Evolutionary conservation across 92 coral and sea anemone species (phyloP).

Genomic region (Parazoanthus swiftii): DNA sequence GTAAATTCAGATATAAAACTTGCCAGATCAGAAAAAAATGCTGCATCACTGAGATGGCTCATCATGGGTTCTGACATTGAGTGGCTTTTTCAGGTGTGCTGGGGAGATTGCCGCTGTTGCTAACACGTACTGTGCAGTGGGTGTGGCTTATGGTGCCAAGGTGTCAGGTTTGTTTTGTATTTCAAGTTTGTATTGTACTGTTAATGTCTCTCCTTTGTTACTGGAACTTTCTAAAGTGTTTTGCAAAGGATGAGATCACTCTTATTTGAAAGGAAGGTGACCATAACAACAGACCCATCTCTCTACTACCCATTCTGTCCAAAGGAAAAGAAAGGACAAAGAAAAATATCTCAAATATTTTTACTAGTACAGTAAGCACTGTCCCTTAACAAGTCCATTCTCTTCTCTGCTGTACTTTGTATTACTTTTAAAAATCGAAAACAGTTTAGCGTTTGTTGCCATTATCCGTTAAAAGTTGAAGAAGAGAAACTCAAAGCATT

Average conservation of each 20-base stretch:
- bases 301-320: background rate
- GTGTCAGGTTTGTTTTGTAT: constrained; percentile 73
- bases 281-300: background rate
- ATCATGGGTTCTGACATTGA: background rate
- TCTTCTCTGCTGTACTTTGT: background rate
- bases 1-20: too few species aligned
- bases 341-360: too few species aligned
- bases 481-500: background rate
- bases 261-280: too few species aligned
- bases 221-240: too few species aligned
- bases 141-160: constrained; percentile 97
- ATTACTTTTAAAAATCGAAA: background rate
- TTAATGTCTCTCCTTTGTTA: too few species aligned
- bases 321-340: too few species aligned
- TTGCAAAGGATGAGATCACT: too few species aligned
- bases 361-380: too few species aligned
- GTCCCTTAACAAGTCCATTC: too few species aligned
- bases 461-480: too few species aligned
- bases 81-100: constrained; percentile 74
- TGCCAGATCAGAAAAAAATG: too few species aligned
- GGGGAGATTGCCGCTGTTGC: constrained; percentile 99
- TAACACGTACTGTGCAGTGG: constrained; percentile 95
- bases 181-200: too few species aligned
- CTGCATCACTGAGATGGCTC: background rate
- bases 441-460: background rate